Percentiles rank a stretch among this genome's conserved stretches.
These are phyloP conservation scores for Lepidochrysops patricia DNA, from an alignment of 2,888 invertebrate species.

Conservation along the genomic window DNA sequence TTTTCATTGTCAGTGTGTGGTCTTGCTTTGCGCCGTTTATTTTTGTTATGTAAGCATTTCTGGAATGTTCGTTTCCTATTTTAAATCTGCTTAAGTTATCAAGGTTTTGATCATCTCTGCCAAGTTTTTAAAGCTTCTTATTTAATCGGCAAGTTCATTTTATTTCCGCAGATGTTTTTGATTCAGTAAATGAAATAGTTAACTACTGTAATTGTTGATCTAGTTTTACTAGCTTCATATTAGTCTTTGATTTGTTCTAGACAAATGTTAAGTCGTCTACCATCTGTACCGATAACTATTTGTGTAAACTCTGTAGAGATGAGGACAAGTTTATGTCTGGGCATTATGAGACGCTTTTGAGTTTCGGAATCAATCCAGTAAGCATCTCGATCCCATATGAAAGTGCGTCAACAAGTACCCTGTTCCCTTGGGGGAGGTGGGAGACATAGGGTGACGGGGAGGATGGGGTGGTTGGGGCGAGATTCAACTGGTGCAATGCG, in stretches of 20 bases:
- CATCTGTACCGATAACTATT: background rate
- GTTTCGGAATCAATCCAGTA: constrained; percentile 28
- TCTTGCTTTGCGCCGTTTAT: background rate
- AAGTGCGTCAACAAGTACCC: constrained; percentile 60
- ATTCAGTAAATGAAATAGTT: background rate
- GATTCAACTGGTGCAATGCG: constrained; percentile 75
- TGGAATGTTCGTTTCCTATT: background rate
- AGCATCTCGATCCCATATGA: constrained; percentile 33
- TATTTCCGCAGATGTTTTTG: background rate
- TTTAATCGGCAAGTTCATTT: background rate
- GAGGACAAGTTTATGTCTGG: constrained; percentile 9
- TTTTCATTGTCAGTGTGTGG: background rate
- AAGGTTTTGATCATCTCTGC: background rate
- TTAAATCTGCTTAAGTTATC: background rate
- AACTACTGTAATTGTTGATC: background rate
- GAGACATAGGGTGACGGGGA: constrained; percentile 17
- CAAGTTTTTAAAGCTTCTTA: background rate
- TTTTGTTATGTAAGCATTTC: background rate
- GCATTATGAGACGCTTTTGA: constrained; percentile 10
- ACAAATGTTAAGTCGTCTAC: too few relatives aligned
- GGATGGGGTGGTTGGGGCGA: constrained; percentile 39
- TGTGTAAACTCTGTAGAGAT: background rate
- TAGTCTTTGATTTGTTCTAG: background rate
- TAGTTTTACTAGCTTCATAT: too few relatives aligned
- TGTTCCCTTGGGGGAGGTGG: constrained; percentile 25